Conservation (phyloP, 2,113 vertebrate species). For the Willisornis vidua region DNA sequence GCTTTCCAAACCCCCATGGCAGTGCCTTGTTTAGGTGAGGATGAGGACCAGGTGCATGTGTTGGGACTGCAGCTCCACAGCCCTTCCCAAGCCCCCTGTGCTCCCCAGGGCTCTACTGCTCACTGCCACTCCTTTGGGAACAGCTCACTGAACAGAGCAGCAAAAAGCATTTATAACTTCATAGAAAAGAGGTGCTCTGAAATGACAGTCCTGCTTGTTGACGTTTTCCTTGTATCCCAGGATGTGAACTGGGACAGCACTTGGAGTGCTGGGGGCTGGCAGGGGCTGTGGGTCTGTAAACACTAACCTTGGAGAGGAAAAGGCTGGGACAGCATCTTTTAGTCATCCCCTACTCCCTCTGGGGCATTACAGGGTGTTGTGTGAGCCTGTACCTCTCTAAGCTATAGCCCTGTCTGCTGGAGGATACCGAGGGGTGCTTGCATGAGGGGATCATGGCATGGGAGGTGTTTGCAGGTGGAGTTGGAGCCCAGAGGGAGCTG, state of each 20-base stretch:
- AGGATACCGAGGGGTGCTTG: accelerated
- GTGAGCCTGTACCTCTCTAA: neutral
- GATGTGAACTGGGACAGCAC: neutral
- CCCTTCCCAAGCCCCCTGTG: accelerated
- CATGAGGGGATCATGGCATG: accelerated
- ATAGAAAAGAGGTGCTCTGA: neutral
- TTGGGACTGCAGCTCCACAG: accelerated
- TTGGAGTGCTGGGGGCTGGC: accelerated
- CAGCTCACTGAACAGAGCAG: neutral
- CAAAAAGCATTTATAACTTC: accelerated
- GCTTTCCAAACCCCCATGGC: accelerated
- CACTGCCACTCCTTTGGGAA: neutral
- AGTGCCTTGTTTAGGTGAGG: neutral
- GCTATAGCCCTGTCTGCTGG: neutral
- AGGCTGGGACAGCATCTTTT: neutral
- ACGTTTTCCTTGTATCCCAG: accelerated
- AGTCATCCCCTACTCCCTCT: accelerated
- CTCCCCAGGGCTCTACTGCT: accelerated
- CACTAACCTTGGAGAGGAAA: accelerated
- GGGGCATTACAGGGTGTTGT: accelerated
- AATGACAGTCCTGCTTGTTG: accelerated
- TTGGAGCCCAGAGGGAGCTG: accelerated
- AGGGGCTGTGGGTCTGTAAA: neutral
- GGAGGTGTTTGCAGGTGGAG: neutral
- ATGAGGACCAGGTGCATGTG: accelerated